These are phyloP conservation scores for Drosophila engyochracea DNA, from an alignment of 2,888 invertebrate species.

Conservation along the genomic window DNA sequence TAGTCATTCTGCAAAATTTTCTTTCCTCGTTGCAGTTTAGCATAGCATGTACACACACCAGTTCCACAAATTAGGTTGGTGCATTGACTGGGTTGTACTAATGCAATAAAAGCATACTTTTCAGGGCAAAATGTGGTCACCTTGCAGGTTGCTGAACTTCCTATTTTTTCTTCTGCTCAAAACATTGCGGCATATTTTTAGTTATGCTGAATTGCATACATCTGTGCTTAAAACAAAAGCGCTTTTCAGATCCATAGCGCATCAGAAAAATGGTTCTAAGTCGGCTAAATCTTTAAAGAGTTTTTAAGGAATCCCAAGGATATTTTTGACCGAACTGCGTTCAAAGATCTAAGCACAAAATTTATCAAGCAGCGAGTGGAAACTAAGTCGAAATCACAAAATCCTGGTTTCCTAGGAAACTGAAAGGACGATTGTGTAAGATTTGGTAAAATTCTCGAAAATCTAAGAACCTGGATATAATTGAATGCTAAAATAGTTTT, in stretches of 20 bases:
- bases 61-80: background rate
- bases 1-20: background rate
- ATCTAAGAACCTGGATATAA: too few species aligned
- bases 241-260: background rate
- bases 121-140: background rate
- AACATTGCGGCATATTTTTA: background rate
- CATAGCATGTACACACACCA: background rate
- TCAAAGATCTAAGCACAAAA: background rate
- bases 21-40: background rate
- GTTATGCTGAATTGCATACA: background rate
- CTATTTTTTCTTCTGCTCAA: background rate
- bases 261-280: background rate
- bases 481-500: background rate
- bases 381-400: background rate
- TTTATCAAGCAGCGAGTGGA: background rate
- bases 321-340: background rate
- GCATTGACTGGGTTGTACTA: background rate
- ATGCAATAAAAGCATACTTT: background rate
- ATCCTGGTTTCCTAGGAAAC: background rate
- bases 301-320: background rate
- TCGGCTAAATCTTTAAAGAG: background rate
- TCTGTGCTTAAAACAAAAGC: background rate
- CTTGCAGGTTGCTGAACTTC: background rate
- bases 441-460: too few species aligned
- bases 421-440: background rate